These are phyloP conservation scores for Eledona agricola DNA, from an alignment of 2,888 invertebrate genomes.

Conservation along the genomic window DNA sequence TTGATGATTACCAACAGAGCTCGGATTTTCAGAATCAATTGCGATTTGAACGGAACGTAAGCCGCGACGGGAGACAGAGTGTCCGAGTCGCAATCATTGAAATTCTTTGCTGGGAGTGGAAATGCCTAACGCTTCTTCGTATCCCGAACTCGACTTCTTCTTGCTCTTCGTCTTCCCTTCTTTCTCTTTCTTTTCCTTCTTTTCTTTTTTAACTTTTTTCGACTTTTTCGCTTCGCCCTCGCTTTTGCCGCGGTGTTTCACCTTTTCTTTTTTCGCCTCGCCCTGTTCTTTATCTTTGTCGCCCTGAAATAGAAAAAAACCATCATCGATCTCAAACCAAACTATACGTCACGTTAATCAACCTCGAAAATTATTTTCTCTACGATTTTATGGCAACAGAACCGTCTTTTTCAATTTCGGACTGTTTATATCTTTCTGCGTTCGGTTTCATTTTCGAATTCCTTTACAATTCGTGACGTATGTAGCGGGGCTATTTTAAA, in stretches of 20 bases:
- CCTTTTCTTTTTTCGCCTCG: slow-evolving; percentile 53
- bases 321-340: neutral
- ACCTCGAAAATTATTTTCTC: too few species aligned
- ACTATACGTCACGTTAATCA: too few species aligned
- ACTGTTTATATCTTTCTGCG: too few species aligned
- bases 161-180: slow-evolving; percentile 43
- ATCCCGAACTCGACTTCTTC: slow-evolving; percentile 73
- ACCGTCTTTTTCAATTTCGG: too few species aligned
- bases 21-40: too few species aligned
- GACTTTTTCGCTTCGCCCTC: slow-evolving; percentile 54
- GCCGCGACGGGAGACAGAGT: slow-evolving; percentile 7
- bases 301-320: slow-evolving; percentile 11
- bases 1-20: slow-evolving; percentile 6
- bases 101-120: slow-evolving; percentile 92
- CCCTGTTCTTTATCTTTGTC: too few species aligned
- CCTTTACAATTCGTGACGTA: too few species aligned
- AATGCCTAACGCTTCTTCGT: slow-evolving; percentile 91
- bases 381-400: too few species aligned
- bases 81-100: too few species aligned
- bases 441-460: too few species aligned
- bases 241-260: slow-evolving; percentile 60
- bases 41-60: slow-evolving; percentile 1
- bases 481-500: too few species aligned
- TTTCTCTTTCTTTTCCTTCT: slow-evolving; percentile 54
- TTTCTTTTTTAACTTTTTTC: slow-evolving; percentile 49